phyloP scores from a whole-genome alignment of 2,113 vertebrate species.

The Ciconia boyciana region DNA sequence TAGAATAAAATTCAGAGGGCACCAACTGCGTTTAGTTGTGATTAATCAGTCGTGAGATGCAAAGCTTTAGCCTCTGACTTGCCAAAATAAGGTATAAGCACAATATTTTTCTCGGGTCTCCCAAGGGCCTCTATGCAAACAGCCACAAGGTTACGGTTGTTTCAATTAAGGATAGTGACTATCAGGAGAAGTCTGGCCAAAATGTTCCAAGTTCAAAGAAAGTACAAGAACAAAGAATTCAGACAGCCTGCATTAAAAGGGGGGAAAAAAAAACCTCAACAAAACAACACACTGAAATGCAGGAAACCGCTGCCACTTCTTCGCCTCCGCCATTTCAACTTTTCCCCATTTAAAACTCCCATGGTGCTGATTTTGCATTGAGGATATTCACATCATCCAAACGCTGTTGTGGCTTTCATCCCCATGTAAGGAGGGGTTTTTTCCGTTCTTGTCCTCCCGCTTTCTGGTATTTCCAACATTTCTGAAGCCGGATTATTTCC shows the following conservation, averaged over 20 bases:
- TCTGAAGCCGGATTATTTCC: neutral
- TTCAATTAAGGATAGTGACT: neutral
- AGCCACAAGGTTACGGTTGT: neutral
- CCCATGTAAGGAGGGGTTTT: neutral
- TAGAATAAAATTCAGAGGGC: neutral
- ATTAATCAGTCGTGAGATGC: neutral
- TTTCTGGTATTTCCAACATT: neutral
- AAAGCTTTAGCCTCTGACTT: neutral
- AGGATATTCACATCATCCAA: neutral
- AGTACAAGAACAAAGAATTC: neutral
- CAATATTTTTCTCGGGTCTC: neutral
- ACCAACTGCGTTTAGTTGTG: neutral
- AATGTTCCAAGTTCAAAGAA: neutral
- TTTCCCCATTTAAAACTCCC: neutral
- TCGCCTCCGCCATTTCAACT: neutral
- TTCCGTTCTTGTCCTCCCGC: neutral
- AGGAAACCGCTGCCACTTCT: neutral
- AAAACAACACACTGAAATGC: neutral
- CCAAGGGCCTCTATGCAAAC: neutral
- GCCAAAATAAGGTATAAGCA: neutral
- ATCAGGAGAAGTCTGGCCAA: neutral
- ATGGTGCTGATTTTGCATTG: neutral
- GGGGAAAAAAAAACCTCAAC: neutral
- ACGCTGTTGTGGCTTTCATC: neutral
- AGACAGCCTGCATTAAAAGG: neutral